A percentile compares a stretch with the other conserved stretches of the same genome.
Evolutionary conservation across 2,888 invertebrate species (phyloP).

Genomic region (Platynereis dumerilii): DNA sequence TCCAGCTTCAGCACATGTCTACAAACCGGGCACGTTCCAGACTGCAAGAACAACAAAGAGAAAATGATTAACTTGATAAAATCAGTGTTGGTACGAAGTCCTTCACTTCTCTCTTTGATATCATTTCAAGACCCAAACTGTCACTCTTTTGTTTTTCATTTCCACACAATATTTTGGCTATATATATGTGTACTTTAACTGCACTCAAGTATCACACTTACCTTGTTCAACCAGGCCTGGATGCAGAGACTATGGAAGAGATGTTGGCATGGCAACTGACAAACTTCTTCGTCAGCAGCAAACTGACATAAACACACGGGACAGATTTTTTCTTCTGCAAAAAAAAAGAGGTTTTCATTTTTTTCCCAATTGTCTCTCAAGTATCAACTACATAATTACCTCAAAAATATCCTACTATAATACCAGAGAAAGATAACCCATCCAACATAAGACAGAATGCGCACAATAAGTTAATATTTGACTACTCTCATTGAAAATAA

Average conservation of each 20-base stretch:
- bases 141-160: too few species aligned
- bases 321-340: constrained; percentile 44
- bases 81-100: too few species aligned
- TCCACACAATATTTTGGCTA: too few species aligned
- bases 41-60: constrained; percentile 6
- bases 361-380: neutral
- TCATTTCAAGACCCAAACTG: too few species aligned
- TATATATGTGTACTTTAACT: too few species aligned
- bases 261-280: constrained; percentile 47
- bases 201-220: too few species aligned
- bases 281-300: constrained; percentile 43
- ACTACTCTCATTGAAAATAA: too few species aligned
- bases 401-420: neutral
- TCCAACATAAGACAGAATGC: too few species aligned
- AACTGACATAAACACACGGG: constrained; percentile 50
- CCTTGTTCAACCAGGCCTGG: constrained; percentile 50
- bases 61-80: too few species aligned
- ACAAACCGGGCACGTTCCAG: constrained; percentile 24
- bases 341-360: neutral
- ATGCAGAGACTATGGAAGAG: constrained; percentile 52
- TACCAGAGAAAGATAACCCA: too few species aligned
- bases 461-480: too few species aligned
- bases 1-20: constrained; percentile 11
- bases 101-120: too few species aligned
- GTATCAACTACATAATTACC: neutral